phyloP scores from a whole-genome alignment of 2,113 vertebrate species.

The Heterotilapia buettikoferi region DNA sequence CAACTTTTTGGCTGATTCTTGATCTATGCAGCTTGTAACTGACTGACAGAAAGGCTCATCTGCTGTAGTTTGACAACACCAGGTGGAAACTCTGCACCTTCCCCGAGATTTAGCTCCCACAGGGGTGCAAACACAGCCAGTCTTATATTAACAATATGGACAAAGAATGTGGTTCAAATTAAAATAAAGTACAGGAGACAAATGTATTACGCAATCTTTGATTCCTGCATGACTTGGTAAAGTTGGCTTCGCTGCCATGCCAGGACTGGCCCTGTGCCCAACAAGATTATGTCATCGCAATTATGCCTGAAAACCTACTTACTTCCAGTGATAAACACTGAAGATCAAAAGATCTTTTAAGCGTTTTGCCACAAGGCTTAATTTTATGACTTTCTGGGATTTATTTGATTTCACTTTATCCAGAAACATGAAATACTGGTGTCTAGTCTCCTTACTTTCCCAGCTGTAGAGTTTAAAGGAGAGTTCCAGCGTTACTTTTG shows the following conservation, averaged over 20 bases:
- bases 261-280: neutral
- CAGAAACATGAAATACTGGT: neutral
- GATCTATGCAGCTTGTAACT: neutral
- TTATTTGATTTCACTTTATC: neutral
- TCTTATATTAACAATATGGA: neutral
- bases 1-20: neutral
- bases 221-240: neutral
- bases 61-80: neutral
- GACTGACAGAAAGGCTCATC: neutral
- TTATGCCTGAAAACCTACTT: neutral
- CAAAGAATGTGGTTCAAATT: neutral
- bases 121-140: rapidly evolving
- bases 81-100: neutral
- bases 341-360: constrained; percentile 2
- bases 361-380: neutral
- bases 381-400: neutral
- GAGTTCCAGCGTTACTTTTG: neutral
- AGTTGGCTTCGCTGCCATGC: neutral
- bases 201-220: neutral
- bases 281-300: constrained; percentile 13
- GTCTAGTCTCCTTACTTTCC: neutral
- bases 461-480: neutral
- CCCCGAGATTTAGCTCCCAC: neutral
- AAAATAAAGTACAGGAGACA: neutral
- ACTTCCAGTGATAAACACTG: neutral